Percentiles rank a stretch among this genome's conserved stretches.
These are phyloP conservation scores for Girardinus metallicus DNA, from an alignment of 2,797 vertebrate species.

Conservation along the genomic window DNA sequence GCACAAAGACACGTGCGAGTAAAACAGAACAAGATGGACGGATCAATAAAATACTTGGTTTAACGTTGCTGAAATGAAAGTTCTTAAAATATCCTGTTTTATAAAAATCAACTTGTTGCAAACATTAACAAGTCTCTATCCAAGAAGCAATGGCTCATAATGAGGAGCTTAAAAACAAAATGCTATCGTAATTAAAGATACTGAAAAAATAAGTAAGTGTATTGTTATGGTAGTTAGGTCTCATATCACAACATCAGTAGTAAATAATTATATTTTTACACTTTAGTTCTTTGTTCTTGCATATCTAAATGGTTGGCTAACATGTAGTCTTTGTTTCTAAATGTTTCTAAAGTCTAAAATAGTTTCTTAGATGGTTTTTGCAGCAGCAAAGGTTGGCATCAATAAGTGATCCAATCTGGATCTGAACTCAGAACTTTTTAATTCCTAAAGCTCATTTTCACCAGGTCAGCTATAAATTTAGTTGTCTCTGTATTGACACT, in stretches of 20 bases:
- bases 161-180: background rate
- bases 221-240: background rate
- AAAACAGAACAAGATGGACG: background rate
- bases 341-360: background rate
- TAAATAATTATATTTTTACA: background rate
- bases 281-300: background rate
- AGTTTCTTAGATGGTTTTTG: background rate
- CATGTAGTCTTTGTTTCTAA: background rate
- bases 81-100: background rate
- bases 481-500: background rate
- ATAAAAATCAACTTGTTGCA: background rate
- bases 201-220: background rate
- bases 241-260: background rate
- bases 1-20: background rate
- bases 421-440: background rate
- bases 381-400: background rate
- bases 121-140: background rate
- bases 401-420: background rate
- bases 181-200: background rate
- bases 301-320: background rate
- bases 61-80: background rate
- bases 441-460: background rate
- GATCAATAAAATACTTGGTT: background rate
- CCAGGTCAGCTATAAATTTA: background rate
- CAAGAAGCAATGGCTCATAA: background rate